phyloP scores from a whole-genome alignment of 2,113 vertebrate genomes.

The Hyla sarda region DNA sequence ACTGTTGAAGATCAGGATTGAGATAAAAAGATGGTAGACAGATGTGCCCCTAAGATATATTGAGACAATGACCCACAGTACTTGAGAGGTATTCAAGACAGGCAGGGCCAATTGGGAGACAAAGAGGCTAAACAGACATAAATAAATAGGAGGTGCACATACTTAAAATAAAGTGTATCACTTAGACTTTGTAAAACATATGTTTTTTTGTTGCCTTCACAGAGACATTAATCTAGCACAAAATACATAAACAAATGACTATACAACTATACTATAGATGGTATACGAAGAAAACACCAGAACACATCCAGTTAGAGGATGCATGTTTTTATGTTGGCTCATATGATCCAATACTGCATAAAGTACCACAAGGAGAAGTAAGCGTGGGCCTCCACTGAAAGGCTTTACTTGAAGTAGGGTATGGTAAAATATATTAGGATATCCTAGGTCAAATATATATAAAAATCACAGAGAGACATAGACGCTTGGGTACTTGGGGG shows the following conservation, averaged over 20 bases:
- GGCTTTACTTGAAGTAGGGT: too few relatives aligned
- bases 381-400: background rate
- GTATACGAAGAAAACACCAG: background rate
- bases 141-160: background rate
- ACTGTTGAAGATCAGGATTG: background rate
- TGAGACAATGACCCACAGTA: constrained; percentile 1
- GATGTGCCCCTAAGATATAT: constrained; percentile 5
- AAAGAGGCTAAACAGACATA: constrained; percentile 9
- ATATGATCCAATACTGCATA: too few relatives aligned
- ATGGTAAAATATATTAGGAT: too few relatives aligned
- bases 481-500: too few relatives aligned
- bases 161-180: background rate
- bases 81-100: background rate
- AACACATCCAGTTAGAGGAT: background rate
- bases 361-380: too few relatives aligned
- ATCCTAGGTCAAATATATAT: too few relatives aligned
- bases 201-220: background rate
- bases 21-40: constrained; percentile 1
- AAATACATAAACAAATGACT: background rate
- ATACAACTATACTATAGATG: background rate
- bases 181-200: background rate
- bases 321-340: background rate
- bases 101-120: constrained; percentile 4
- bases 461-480: too few relatives aligned
- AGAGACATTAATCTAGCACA: background rate